Evolutionary conservation across 2,797 vertebrate genomes (phyloP), one percentile per base, ranked within the genome.

Genomic region (Falco concolor): DNA sequence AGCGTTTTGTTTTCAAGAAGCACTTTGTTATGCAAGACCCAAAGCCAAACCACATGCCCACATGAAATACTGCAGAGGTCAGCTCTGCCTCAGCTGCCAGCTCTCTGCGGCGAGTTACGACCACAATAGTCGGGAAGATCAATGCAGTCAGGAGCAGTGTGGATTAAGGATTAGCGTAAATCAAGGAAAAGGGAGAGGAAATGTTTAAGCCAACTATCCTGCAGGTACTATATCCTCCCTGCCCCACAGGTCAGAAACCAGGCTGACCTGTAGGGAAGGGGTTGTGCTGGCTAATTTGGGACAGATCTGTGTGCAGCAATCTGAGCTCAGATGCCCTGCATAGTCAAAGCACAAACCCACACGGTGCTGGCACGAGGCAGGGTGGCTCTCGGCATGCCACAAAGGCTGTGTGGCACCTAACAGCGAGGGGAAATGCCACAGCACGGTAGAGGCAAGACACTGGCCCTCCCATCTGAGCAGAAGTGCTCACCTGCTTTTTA

Each of bases 401-500:
- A 38, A 68, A 65, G 75, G 52, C 52, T 11, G 11, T 9, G 22
- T 47, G 77, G 65, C 34, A 47, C 2, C 1, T 30, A 42, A 25
- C 8, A 6, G 42, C 49, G 67, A 42, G 14, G 22, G 12, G 18
- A 4, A 32, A 22, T 6, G n/a, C 12, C 67, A 1, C 22, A 18
- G 65, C 45, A 64, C 45, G 38, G 44, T 15, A 57, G 32, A 60
- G 57, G 40, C 2, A 15, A 50, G 78, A 32, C 2, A 12, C 61
- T 14, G 54, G 6, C 1, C 36, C 38, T 32, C 27, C 20, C 4
- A 1, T 18, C 90, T 9, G 2, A 22, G 17, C 30, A 10, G 38
- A 61, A 40, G 67, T 1, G 3, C 93, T 97, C 94, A 98, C 99
- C 99, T 99, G 99, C 80, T 99, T 99, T 96, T 99, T 99, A 28